Conservation (phyloP, 2,888 invertebrate species). For the Antheraea assamensis region DNA sequence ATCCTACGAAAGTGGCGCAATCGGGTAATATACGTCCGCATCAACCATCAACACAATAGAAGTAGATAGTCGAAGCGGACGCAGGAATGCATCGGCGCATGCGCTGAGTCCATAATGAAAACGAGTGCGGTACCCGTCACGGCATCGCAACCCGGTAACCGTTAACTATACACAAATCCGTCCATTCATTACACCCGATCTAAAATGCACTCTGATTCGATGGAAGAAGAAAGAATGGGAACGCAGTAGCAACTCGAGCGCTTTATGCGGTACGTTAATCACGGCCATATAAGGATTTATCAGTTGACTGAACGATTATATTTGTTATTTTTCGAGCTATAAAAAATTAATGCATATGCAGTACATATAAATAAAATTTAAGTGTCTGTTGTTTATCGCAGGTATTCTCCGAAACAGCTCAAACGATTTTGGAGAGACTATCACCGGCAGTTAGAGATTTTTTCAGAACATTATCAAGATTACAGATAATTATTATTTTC, state of each 20-base stretch:
- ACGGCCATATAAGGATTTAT: slow-evolving; percentile 41
- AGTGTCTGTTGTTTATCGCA: background rate
- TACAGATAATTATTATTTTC: too few relatives aligned
- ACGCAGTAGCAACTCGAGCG: slow-evolving; percentile 36
- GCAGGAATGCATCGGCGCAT: slow-evolving; percentile 64
- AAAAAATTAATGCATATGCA: background rate
- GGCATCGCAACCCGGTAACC: slow-evolving; percentile 57
- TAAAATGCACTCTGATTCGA: slow-evolving; percentile 39
- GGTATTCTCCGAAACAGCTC: background rate
- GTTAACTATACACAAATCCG: slow-evolving; percentile 46
- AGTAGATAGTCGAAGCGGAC: slow-evolving; percentile 33
- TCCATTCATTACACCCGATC: slow-evolving; percentile 31
- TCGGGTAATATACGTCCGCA: slow-evolving; percentile 38
- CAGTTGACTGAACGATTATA: slow-evolving; percentile 39
- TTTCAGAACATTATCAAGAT: too few relatives aligned
- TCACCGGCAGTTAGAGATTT: background rate
- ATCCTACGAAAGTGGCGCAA: slow-evolving; percentile 42
- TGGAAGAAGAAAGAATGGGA: slow-evolving; percentile 35
- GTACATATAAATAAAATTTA: background rate
- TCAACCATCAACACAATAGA: slow-evolving; percentile 29
- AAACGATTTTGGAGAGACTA: background rate
- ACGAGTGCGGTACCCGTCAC: slow-evolving; percentile 60
- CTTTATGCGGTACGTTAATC: slow-evolving; percentile 34
- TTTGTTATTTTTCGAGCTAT: slow-evolving; percentile 17
- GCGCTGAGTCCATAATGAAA: slow-evolving; percentile 58